A percentile compares a stretch with the other conserved stretches of the same genome.
Evolutionary conservation across 2,888 invertebrate species (phyloP).

Genomic region (Macrosoma leucophasiata): DNA sequence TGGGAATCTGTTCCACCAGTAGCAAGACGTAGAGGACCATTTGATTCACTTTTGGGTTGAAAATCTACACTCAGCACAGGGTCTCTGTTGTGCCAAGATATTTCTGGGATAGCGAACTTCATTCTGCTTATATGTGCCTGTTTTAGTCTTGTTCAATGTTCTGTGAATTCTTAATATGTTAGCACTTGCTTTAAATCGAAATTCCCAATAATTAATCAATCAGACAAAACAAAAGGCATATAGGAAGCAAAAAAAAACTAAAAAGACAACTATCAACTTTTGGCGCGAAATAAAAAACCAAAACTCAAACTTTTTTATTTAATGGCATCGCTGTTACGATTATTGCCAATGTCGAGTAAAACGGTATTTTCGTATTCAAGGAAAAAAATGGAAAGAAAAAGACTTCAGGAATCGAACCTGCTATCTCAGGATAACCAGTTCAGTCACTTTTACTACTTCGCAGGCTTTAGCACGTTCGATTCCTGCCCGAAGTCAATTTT

Average conservation of each 20-base stretch:
- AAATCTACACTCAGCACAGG: slow-evolving; percentile 94
- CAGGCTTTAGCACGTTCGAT: too few species aligned
- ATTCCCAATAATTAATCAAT: neutral
- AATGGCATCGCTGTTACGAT: too few species aligned
- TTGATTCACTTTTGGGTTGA: slow-evolving; percentile 75
- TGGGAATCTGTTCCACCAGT: slow-evolving; percentile 94
- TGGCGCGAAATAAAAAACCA: slow-evolving; percentile 15
- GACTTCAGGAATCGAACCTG: too few species aligned
- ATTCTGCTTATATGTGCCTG: slow-evolving; percentile 62
- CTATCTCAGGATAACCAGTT: too few species aligned
- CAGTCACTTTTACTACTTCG: too few species aligned
- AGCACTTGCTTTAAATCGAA: too few species aligned
- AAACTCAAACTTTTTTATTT: too few species aligned
- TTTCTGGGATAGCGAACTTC: slow-evolving; percentile 97
- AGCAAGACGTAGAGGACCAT: slow-evolving; percentile 84
- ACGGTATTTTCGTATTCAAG: too few species aligned
- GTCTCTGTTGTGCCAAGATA: slow-evolving; percentile 97
- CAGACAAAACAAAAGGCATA: neutral
- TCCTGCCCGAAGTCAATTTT: too few species aligned
- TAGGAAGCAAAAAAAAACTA: neutral
- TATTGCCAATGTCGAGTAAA: too few species aligned
- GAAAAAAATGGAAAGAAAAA: too few species aligned
- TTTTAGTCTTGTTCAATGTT: neutral
- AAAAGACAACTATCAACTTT: slow-evolving; percentile 12
- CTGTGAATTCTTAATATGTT: too few species aligned